Evolutionary conservation across 2,888 invertebrate genomes (phyloP), one percentile per base, ranked within the genome.

Genomic region (Octonoba sinensis): DNA sequence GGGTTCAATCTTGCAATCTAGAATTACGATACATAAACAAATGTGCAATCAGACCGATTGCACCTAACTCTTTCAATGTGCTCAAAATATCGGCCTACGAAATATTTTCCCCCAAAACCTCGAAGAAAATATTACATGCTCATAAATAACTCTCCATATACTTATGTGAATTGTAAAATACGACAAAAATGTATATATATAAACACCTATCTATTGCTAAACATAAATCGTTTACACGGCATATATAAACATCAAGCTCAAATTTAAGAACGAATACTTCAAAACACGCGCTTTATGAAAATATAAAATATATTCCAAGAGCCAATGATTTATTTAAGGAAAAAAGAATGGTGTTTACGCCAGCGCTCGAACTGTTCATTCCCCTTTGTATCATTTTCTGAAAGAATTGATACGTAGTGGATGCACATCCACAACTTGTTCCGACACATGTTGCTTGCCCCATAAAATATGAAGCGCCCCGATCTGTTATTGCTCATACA

Each of bases 401-500:
- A 69, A 81, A 81, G 73, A 81, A 73, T 81, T 81, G 62, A 73
- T 81, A 73, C 73, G 49, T 64, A 64, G 67, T 49, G 73, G 11
- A 36, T 11, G 60, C n/a, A 77, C 54, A 62, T 62, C 70, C 66
- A 24, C 57, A 72, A 67, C 72, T 67, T 56, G 72, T 64, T 27
- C 44, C 59, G 57, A 66, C 79, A 73, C 79, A 81, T 73, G 78
- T 79, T 79, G 78, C 72, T 72, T 79, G 66, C 51, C 59, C 24
- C 72, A 81, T 81, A 73, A 81, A 81, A 81, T 73, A 81, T 81
- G 79, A 81, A 81, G 66, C 66, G 67, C 24, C 27, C 22, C 46
- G 70, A 71, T 72, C 60, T 69, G 79, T 73, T 81, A 81, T 81
- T 81, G 79, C 73, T 81, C 67, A 59, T 36, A 66, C 57, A 66